A percentile compares a stretch with the other conserved stretches of the same genome.
These are phyloP conservation scores for Syngnathus typhle DNA, from an alignment of 2,113 vertebrate genomes.

Conservation along the genomic window DNA sequence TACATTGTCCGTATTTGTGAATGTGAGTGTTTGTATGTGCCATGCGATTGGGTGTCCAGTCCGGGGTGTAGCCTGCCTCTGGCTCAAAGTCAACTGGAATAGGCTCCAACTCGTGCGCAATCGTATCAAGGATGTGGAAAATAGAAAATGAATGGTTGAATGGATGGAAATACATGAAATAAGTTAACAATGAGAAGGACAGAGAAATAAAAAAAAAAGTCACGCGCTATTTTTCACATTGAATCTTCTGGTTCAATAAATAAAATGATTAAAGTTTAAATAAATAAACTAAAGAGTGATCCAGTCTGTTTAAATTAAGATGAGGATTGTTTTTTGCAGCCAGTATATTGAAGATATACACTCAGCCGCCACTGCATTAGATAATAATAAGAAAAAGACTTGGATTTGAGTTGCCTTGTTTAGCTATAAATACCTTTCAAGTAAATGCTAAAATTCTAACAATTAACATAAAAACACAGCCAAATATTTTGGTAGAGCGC, in stretches of 20 bases:
- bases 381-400: neutral
- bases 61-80: neutral
- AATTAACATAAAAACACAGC: neutral
- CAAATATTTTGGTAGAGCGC: neutral
- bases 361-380: neutral
- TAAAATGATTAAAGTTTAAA: neutral
- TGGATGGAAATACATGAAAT: no score
- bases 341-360: neutral
- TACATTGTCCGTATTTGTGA: neutral
- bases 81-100: neutral
- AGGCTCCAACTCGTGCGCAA: neutral
- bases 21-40: neutral
- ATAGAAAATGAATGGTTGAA: neutral
- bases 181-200: neutral
- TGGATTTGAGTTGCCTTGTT: neutral
- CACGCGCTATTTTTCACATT: neutral
- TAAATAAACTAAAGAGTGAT: neutral
- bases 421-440: neutral
- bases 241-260: neutral
- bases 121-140: neutral
- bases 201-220: neutral
- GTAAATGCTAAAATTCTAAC: neutral
- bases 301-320: neutral
- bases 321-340: neutral
- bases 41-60: neutral